Conservation (phyloP, 2,797 vertebrate genomes). For the Notolepis coatsorum region DNA sequence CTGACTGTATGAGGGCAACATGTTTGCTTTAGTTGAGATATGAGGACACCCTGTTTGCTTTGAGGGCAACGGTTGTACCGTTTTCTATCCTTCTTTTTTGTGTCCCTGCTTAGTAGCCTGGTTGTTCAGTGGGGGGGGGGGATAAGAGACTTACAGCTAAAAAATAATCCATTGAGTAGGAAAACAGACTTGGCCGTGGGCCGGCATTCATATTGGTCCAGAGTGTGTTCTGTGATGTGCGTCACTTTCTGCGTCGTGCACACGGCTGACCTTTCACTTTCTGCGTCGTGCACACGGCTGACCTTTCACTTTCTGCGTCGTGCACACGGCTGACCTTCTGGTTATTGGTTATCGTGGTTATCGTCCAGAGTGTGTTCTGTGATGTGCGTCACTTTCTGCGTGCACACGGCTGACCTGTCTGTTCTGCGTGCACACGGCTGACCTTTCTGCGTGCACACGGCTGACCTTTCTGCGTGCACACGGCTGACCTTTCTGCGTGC, state of each 20-base stretch:
- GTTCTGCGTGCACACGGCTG: conserved; percentile 58
- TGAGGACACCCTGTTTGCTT: neutral
- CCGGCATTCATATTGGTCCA: conserved; percentile 71
- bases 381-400: conserved; percentile 65
- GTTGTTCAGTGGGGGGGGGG: conserved; percentile 46
- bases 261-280: conserved; percentile 70
- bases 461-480: too few species aligned
- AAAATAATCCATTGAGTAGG: conserved; percentile 77
- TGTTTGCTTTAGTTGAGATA: neutral
- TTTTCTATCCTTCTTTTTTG: neutral
- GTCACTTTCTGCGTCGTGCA: conserved; percentile 66
- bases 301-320: conserved; percentile 71
- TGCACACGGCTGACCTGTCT: conserved; percentile 71
- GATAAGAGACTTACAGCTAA: conserved; percentile 43
- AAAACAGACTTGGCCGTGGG: conserved; percentile 53
- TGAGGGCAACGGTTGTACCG: conserved; percentile 23
- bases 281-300: conserved; percentile 54
- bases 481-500: too few species aligned
- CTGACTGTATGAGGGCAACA: too few species aligned
- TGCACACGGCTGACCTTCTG: conserved; percentile 49
- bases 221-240: conserved; percentile 57
- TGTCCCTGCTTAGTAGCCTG: conserved; percentile 20
- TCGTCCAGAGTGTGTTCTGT: conserved; percentile 52
- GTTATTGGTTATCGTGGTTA: too few species aligned
- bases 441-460: conserved; percentile 71